Evolutionary conservation across 2,888 invertebrate genomes (phyloP).

Genomic region (Ernsta delagoae): DNA sequence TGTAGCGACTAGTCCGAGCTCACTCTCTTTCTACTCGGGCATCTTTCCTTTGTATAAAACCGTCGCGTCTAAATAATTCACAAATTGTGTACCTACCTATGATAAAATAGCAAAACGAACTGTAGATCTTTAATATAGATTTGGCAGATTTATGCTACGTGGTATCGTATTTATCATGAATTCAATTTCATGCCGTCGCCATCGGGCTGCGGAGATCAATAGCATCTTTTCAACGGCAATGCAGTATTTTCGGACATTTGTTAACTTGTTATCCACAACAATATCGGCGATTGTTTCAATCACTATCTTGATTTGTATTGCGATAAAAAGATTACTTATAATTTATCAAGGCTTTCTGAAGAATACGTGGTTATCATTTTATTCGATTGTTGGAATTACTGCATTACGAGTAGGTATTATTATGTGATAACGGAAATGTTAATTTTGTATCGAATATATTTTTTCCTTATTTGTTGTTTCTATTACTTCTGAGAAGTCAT

Average conservation of each 20-base stretch:
- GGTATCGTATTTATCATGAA: constrained; percentile 12
- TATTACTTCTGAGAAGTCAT: background rate
- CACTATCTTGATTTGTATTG: constrained; percentile 14
- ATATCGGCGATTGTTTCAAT: constrained; percentile 8
- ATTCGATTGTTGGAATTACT: background rate
- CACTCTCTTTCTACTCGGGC: no score
- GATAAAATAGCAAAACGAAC: no score
- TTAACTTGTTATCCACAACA: constrained; percentile 18
- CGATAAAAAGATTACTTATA: background rate
- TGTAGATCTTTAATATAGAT: background rate
- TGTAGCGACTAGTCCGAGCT: no score
- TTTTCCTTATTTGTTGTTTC: background rate
- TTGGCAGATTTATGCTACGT: background rate
- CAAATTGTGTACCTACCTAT: no score
- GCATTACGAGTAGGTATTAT: background rate
- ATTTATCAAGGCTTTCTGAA: background rate
- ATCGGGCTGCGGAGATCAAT: constrained; percentile 32
- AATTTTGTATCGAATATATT: background rate
- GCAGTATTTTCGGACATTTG: constrained; percentile 35
- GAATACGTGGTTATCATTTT: background rate
- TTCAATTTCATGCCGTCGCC: constrained; percentile 16
- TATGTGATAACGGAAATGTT: background rate
- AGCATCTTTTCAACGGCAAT: constrained; percentile 25
- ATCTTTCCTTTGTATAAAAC: no score
- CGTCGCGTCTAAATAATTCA: no score